phyloP scores from a whole-genome alignment of 2,797 vertebrate genomes.

The Vultur gryphus region DNA sequence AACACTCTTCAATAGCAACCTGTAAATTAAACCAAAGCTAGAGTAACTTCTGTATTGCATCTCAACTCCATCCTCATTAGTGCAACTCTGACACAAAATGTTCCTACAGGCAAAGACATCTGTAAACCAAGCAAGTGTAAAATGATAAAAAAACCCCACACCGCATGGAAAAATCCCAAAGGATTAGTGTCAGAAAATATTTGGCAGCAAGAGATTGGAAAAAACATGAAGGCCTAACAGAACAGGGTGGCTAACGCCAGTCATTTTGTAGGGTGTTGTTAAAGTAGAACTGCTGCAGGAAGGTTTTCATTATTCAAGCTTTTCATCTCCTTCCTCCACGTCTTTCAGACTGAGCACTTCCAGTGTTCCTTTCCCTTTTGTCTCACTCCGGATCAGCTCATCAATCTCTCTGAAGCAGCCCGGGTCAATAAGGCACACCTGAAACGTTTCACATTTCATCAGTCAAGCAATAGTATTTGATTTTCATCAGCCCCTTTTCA shows the following conservation, averaged over 20 bases:
- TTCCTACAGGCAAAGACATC: neutral
- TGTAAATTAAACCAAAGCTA: neutral
- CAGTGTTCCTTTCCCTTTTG: constrained; percentile 88
- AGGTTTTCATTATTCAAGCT: constrained; percentile 73
- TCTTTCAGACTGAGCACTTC: constrained; percentile 95
- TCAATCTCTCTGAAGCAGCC: constrained; percentile 96
- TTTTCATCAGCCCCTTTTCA: neutral
- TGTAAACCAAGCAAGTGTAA: neutral
- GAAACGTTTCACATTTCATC: constrained; percentile 14
- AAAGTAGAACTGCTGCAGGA: neutral
- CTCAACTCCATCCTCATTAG: neutral
- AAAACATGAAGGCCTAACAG: constrained; percentile 14
- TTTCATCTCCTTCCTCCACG: constrained; percentile 96
- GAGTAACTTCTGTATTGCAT: neutral
- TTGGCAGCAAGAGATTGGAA: constrained; percentile 22
- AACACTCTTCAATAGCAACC: neutral
- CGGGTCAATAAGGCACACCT: constrained; percentile 94
- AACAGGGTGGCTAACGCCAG: neutral
- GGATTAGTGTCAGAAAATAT: constrained; percentile 11
- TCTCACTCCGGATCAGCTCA: constrained; percentile 94
- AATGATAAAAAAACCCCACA: neutral
- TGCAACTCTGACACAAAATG: neutral
- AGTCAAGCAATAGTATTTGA: neutral
- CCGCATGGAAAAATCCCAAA: neutral
- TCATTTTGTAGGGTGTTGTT: neutral